phyloP scores from a whole-genome alignment of 2,797 vertebrate genomes.

The Pipistrellus nathusii region DNA sequence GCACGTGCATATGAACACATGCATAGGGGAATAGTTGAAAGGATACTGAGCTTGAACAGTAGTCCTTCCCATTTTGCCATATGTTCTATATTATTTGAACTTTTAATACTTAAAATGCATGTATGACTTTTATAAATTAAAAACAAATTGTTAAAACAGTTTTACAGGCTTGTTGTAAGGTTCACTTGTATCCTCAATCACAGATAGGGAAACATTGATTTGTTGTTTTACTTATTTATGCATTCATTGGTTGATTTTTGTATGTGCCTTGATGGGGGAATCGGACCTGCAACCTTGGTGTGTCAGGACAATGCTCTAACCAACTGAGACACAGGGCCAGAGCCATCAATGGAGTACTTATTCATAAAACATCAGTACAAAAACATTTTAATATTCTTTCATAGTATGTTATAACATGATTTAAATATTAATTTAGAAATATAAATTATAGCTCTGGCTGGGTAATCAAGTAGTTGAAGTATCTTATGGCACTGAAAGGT shows the following conservation, averaged over 20 bases:
- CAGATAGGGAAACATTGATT: too few species aligned
- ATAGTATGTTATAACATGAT: not conserved
- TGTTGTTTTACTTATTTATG: not conserved
- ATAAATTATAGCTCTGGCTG: not conserved
- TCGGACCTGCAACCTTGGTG: not conserved
- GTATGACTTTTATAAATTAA: not conserved
- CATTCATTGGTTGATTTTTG: not conserved
- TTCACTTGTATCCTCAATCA: not conserved
- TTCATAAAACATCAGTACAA: constrained; percentile 10
- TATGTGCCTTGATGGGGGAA: not conserved
- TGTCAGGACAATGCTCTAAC: not conserved
- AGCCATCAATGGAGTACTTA: not conserved
- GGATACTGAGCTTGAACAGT: not conserved
- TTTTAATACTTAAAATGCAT: not conserved
- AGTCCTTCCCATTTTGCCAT: not conserved
- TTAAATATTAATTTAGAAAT: constrained; percentile 52
- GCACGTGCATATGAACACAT: rapidly evolving
- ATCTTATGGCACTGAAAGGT: not conserved
- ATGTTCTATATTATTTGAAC: not conserved
- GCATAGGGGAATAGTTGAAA: not conserved
- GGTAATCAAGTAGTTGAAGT: too few species aligned
- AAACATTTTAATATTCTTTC: constrained; percentile 24
- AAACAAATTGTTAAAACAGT: not conserved
- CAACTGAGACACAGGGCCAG: not conserved
- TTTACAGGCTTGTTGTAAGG: not conserved